These are phyloP conservation scores for Diarsia mendica DNA, from an alignment of 2,888 invertebrate genomes.

Conservation along the genomic window DNA sequence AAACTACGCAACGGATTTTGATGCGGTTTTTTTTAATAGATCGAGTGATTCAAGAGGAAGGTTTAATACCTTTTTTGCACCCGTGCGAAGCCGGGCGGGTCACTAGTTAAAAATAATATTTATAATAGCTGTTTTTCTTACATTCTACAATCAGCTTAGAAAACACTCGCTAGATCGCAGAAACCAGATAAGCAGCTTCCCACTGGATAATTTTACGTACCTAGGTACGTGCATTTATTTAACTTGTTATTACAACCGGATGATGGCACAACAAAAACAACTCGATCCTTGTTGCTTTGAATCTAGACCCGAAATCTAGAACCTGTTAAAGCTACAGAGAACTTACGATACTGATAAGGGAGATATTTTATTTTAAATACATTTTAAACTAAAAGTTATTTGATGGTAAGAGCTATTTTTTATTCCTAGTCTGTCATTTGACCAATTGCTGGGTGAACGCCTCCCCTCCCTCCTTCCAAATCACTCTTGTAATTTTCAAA, in stretches of 20 bases:
- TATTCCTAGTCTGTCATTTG: too few species aligned
- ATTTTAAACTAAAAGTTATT: background rate
- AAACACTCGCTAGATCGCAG: conserved; percentile 18
- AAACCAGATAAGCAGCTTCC: conserved; percentile 33
- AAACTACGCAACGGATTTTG: too few species aligned
- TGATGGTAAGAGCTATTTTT: background rate
- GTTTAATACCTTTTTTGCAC: too few species aligned
- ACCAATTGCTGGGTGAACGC: too few species aligned
- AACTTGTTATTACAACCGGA: conserved; percentile 42
- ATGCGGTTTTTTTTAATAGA: too few species aligned
- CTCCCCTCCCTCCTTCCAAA: too few species aligned
- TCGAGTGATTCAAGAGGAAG: too few species aligned
- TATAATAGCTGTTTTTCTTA: conserved; percentile 15
- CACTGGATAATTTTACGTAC: conserved; percentile 24
- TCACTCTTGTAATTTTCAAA: background rate
- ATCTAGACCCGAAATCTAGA: conserved; percentile 2
- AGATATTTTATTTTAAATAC: background rate
- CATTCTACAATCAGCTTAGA: conserved; percentile 16
- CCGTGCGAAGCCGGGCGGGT: too few species aligned
- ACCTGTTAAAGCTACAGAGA: background rate
- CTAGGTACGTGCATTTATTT: conserved; percentile 54
- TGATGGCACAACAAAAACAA: conserved; percentile 17
- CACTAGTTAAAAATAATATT: conserved; percentile 14
- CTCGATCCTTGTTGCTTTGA: background rate
- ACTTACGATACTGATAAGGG: background rate